Conservation (phyloP, 2,113 vertebrate genomes). For the Dissostichus mawsoni region DNA sequence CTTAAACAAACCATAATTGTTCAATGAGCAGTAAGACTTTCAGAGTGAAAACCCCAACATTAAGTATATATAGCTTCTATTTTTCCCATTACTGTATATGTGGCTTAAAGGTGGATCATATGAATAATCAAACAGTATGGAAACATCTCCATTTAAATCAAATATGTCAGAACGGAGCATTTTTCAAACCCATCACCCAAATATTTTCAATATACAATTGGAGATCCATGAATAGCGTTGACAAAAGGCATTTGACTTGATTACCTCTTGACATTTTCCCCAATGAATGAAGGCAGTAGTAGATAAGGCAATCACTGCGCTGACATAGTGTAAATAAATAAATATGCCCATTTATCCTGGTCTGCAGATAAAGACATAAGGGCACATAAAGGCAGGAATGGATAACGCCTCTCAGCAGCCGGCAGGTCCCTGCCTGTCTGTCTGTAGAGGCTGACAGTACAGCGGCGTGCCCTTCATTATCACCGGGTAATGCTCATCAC, state of each 20-base stretch:
- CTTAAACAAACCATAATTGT: constrained; percentile 50
- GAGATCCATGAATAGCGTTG: constrained; percentile 49
- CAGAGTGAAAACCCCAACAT: constrained; percentile 58
- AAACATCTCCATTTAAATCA: constrained; percentile 45
- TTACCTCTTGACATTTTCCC: constrained; percentile 76
- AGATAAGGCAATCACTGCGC: constrained; percentile 70
- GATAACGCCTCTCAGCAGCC: constrained; percentile 50
- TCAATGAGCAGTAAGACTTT: constrained; percentile 57
- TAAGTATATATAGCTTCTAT: constrained; percentile 62
- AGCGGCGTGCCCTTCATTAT: constrained; percentile 83
- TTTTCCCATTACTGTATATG: constrained; percentile 51
- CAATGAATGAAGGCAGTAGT: constrained; percentile 61
- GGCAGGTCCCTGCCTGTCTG: constrained; percentile 54
- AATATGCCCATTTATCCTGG: constrained; percentile 73
- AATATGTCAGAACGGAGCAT: constrained; percentile 35
- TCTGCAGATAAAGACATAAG: constrained; percentile 73
- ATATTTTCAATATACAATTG: constrained; percentile 54
- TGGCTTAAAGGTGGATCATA: constrained; percentile 57
- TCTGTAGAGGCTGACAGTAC: constrained; percentile 71
- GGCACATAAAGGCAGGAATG: constrained; percentile 68
- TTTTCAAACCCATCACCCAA: constrained; percentile 39
- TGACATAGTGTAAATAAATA: constrained; percentile 76
- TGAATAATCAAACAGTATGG: constrained; percentile 62
- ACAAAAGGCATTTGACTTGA: constrained; percentile 76
- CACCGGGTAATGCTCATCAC: constrained; percentile 82